These are phyloP conservation scores for Styela plicata DNA, from an alignment of 23 tunicate species.

Conservation along the genomic window DNA sequence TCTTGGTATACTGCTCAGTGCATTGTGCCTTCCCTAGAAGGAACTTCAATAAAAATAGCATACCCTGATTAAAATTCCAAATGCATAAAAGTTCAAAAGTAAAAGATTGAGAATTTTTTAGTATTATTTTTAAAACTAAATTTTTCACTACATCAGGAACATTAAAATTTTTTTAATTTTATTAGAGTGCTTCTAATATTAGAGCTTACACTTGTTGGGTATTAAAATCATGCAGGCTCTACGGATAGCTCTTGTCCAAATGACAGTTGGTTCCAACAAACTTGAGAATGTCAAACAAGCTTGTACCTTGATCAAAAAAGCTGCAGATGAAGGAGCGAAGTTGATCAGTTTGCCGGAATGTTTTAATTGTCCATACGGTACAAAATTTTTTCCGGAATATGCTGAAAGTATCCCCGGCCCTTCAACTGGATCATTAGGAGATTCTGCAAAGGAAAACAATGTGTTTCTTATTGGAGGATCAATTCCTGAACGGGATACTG, in stretches of 20 bases:
- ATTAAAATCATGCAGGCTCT: slow-evolving; percentile 16
- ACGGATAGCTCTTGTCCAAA: slow-evolving; percentile 85
- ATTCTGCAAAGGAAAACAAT: slow-evolving; percentile 84
- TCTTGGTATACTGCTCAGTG: too few species aligned
- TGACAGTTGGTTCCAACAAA: slow-evolving; percentile 94
- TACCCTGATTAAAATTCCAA: too few species aligned
- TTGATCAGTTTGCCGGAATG: slow-evolving; percentile 95
- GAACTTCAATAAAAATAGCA: too few species aligned
- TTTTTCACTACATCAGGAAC: too few species aligned
- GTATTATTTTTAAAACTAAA: too few species aligned
- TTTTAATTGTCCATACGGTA: slow-evolving; percentile 96
- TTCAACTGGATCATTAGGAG: slow-evolving; percentile 53
- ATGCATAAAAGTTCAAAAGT: too few species aligned
- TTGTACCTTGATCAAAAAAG: slow-evolving; percentile 69
- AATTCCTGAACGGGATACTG: slow-evolving; percentile 67
- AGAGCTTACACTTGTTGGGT: too few species aligned
- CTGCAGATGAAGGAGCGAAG: slow-evolving; percentile 89
- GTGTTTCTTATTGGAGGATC: slow-evolving; percentile 91
- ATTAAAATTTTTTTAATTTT: too few species aligned
- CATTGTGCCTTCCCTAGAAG: too few species aligned
- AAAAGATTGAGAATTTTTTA: too few species aligned
- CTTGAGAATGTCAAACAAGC: slow-evolving; percentile 78
- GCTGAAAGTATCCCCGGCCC: slow-evolving; percentile 96
- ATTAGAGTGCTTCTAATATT: too few species aligned
- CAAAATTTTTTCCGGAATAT: slow-evolving; percentile 91